Base-by-base conservation (phyloP, 1,140 invertebrate species). In the Aphaenogaster floridana region DNA sequence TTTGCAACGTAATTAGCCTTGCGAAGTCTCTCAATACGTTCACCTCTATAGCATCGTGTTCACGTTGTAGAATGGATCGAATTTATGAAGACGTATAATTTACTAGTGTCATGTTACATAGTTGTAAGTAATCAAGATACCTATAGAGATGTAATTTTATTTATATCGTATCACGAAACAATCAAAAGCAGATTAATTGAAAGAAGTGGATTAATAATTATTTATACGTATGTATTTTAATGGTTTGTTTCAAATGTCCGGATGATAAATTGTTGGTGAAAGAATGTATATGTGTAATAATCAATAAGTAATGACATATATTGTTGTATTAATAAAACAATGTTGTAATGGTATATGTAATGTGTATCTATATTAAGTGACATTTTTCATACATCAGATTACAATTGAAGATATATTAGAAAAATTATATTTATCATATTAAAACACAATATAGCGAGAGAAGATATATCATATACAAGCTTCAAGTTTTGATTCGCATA, bases 1-100 rank as follows among this genome's bases (percentile, higher is more conserved):
- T 84, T 84, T 76, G 80, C 80, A 74, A 74, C 42, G 69, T 84
- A 84, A 84, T 84, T 84, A 84, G 80, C 42, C 54, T 9, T 17
- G 54, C 28, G 80, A 84, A 84, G 80, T 84, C 69, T 84, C 80
- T 84, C 80, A 84, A 76, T 84, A 61, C 54, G 13, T 84, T 84
- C 54, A 28, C 80, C 69, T 57, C 69, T 76, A 9, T 48, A 59
- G 28, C 42, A 74, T 76, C 80, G 4, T 13, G 21, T 28, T 71
- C 52, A 61, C 28, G 17, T 76, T 36, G 54, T 61, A 74, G 28
- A 59, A 74, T 7, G 34, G 80, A 36, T 76, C 59, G n/a, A 76
- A 61, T 17, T 74, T 34, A 61, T 61, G 34, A 61, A 48, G 54
- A 74, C 42, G 13, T 84, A 61, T 74, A 76, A 74, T 74, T 81